These are phyloP conservation scores for Oryzias woworae DNA, from an alignment of 2,113 vertebrate species.

Conservation along the genomic window DNA sequence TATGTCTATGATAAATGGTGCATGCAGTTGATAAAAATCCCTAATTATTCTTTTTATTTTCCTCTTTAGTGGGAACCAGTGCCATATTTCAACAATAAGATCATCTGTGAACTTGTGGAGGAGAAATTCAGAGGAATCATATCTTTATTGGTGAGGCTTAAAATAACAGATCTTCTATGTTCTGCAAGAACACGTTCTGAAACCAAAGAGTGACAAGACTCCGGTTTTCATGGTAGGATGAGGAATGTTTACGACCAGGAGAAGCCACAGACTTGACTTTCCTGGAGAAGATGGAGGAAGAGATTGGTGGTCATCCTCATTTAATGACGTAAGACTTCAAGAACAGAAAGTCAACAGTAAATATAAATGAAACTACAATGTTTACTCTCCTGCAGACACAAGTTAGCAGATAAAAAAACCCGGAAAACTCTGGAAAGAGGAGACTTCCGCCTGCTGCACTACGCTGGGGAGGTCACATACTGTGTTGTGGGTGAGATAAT, in stretches of 20 bases:
- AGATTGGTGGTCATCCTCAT: conserved; percentile 89
- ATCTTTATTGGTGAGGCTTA: conserved; percentile 85
- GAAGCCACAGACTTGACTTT: conserved; percentile 94
- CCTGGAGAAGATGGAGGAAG: conserved; percentile 93
- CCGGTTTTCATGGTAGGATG: conserved; percentile 77
- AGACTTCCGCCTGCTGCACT: conserved; percentile 92
- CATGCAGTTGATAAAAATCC: not conserved
- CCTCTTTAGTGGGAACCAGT: conserved; percentile 90
- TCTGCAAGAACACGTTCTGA: no score
- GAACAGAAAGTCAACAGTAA: not conserved
- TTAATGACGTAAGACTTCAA: conserved; percentile 86
- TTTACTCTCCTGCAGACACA: conserved; percentile 77
- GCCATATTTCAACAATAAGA: conserved; percentile 97
- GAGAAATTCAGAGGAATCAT: conserved; percentile 95
- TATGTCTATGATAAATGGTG: not conserved
- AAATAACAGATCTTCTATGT: not conserved
- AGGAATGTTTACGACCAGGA: conserved; percentile 92
- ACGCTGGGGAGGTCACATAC: conserved; percentile 95
- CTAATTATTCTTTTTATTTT: no score
- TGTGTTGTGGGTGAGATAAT: conserved; percentile 85
- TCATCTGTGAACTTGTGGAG: conserved; percentile 95
- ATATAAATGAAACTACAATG: not conserved
- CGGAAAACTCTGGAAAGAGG: conserved; percentile 88
- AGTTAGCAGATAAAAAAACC: conserved; percentile 86
- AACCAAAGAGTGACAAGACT: not conserved